Evolutionary conservation across 2,797 vertebrate genomes (phyloP).

Genomic region (Moxostoma hubbsi): DNA sequence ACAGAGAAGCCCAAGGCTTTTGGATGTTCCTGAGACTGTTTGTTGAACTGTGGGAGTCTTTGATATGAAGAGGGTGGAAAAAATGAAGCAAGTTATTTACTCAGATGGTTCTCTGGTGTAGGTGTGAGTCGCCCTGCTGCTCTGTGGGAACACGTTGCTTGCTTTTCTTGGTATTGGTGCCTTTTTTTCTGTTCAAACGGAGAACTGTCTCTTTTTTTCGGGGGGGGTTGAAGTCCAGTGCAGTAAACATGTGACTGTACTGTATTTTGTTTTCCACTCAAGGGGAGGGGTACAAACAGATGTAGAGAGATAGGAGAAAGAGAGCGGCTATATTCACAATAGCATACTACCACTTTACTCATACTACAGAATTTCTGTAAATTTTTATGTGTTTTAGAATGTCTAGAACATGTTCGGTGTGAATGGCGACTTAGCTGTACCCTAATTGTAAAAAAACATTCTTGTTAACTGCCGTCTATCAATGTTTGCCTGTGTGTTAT

Average conservation of each 20-base stretch:
- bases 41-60: slow-evolving; percentile 95
- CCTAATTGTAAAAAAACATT: slow-evolving; percentile 65
- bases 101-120: slow-evolving; percentile 94
- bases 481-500: slow-evolving; percentile 20
- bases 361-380: neutral
- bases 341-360: neutral
- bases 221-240: slow-evolving; percentile 90
- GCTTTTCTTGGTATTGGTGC: slow-evolving; percentile 91
- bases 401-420: too few species aligned
- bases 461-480: slow-evolving; percentile 54
- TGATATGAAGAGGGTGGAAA: slow-evolving; percentile 89
- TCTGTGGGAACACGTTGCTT: slow-evolving; percentile 90
- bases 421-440: slow-evolving; percentile 48
- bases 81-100: slow-evolving; percentile 95
- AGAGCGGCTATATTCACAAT: neutral
- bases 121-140: slow-evolving; percentile 89
- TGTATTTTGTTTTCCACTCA: slow-evolving; percentile 95
- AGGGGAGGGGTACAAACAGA: slow-evolving; percentile 80
- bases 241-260: slow-evolving; percentile 93
- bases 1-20: slow-evolving; percentile 33
- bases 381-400: too few species aligned
- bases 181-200: slow-evolving; percentile 70
- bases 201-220: too few species aligned
- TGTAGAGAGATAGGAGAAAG: slow-evolving; percentile 2
- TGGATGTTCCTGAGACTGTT: slow-evolving; percentile 77